Evolutionary conservation across 2,797 vertebrate species (phyloP).

Genomic region (Loris lydekkerianus): DNA sequence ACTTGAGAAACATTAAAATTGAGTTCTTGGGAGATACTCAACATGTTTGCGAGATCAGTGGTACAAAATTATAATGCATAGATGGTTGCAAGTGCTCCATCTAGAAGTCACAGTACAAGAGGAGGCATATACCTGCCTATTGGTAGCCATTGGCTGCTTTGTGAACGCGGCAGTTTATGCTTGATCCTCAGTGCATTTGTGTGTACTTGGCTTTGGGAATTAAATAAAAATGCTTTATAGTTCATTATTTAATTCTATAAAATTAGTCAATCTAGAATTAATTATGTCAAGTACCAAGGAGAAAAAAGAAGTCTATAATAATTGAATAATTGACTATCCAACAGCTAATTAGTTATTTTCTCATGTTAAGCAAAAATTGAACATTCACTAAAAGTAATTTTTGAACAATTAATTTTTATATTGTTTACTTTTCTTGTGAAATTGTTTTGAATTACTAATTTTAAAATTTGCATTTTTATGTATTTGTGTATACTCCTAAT

Average conservation of each 20-base stretch:
- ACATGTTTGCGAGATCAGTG: background rate
- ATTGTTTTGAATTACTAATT: slow-evolving; percentile 39
- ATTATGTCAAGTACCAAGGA: background rate
- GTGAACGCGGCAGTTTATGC: background rate
- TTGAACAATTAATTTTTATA: slow-evolving; percentile 24
- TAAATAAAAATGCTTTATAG: slow-evolving; percentile 5
- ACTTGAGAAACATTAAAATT: background rate
- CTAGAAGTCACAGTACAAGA: background rate
- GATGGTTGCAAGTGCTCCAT: background rate
- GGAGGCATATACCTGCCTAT: too few species aligned
- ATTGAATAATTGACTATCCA: background rate
- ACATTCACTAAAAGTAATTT: slow-evolving; percentile 11
- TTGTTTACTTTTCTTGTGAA: background rate
- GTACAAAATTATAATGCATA: background rate
- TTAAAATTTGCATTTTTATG: background rate
- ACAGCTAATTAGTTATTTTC: slow-evolving; percentile 8
- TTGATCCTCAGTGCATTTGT: background rate
- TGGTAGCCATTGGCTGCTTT: background rate
- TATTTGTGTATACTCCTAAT: slow-evolving; percentile 1
- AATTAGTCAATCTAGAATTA: background rate
- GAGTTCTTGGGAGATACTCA: background rate
- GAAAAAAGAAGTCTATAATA: background rate
- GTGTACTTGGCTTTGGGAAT: background rate
- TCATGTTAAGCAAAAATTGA: background rate
- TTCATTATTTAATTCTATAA: slow-evolving; percentile 38